Base-by-base conservation (phyloP, 1,140 invertebrate genomes). In the Armadillidium nasatum region DNA sequence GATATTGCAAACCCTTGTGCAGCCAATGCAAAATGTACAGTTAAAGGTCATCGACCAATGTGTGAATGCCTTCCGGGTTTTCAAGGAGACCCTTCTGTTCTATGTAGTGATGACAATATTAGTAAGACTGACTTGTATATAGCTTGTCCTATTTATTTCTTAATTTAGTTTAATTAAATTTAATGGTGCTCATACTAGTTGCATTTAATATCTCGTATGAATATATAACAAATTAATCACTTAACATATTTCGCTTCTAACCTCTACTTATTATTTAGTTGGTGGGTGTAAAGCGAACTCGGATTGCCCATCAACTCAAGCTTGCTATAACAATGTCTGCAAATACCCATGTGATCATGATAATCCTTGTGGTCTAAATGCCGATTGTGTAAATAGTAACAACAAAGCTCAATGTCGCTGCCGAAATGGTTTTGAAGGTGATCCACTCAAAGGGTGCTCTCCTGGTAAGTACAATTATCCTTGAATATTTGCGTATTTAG, bases 51-150 rank as follows among this genome's bases (percentile, higher is more conserved):
- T 75, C 76, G 81, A 54, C 82, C 83, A 13, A 77, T 80, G 10
- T 85, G 84, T 77, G 81, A 82, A 73, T 85, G 84, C 73, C 81
- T 77, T 46, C 79, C 82, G 6, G 83, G 79, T 44, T 83, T 82
- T 76, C 72, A 77, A 15, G 84, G 84, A 22, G 92, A 94, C 84
- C 92, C 93, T 21, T 89, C 93, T 79, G 88, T 88, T 69, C 88
- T 89, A 79, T 95, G 93, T 83, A 44, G 10, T 69, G 23, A 71
- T 13, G 33, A 33, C 21, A 44, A 44, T 11, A 71, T 71, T 44
- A 44, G 13, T n/a, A 72, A 54, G 50, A 73, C 73, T 60, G 11
- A 60, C 50, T 60, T 60, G 50, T 60, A 4, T 60, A 13, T 60
- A 15, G 7, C 11, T 60, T 19, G 1, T 60, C 50, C 11, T 60